These are phyloP conservation scores for Alosa alosa DNA, from an alignment of 2,113 vertebrate genomes.

Conservation along the genomic window DNA sequence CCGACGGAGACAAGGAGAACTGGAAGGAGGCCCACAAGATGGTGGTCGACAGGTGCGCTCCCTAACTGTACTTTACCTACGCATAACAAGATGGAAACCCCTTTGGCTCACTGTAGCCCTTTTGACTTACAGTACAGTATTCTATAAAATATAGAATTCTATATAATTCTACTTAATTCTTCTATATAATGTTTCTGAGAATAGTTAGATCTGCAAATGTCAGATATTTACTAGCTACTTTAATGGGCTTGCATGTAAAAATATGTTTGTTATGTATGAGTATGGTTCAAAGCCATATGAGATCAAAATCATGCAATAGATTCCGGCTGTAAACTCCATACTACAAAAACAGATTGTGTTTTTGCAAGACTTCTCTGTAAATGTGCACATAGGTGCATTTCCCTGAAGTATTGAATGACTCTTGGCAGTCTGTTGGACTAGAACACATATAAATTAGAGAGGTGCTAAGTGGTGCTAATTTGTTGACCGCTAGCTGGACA, in stretches of 20 bases:
- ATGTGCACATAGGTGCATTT: not conserved
- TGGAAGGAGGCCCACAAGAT: constrained; percentile 93
- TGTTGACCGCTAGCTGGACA: not conserved
- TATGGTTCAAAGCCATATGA: not conserved
- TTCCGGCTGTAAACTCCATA: not conserved
- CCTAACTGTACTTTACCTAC: not conserved
- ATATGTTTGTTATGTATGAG: too few relatives aligned
- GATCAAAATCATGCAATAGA: too few relatives aligned
- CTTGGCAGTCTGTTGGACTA: not conserved
- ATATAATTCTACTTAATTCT: too few relatives aligned
- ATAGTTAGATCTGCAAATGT: too few relatives aligned
- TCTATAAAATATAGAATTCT: too few relatives aligned
- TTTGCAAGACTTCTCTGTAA: not conserved
- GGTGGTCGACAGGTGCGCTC: constrained; percentile 86
- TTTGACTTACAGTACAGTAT: too few relatives aligned
- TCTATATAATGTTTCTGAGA: too few relatives aligned
- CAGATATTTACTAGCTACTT: too few relatives aligned
- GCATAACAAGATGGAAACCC: not conserved
- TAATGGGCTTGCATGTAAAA: too few relatives aligned
- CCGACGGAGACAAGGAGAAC: constrained; percentile 80
- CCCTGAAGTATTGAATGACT: not conserved
- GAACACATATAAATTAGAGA: not conserved
- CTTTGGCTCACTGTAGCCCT: not conserved
- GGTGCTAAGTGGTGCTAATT: not conserved
- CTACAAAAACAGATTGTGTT: not conserved